These are phyloP conservation scores for Coluber constrictor DNA, from an alignment of 2,797 vertebrate species.

Conservation along the genomic window DNA sequence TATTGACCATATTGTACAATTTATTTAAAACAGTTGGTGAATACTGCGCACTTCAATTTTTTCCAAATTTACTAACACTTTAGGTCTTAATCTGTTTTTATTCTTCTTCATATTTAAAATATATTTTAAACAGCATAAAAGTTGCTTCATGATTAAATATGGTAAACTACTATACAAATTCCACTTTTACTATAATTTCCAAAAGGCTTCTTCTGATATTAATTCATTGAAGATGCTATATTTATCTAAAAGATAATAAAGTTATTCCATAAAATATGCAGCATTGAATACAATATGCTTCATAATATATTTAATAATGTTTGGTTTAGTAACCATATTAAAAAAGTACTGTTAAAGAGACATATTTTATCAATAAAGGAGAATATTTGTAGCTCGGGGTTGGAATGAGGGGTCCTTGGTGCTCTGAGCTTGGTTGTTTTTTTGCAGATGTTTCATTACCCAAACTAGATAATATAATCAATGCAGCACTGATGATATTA, in stretches of 20 bases:
- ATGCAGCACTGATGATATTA: background rate
- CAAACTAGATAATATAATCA: background rate
- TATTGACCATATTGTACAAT: background rate
- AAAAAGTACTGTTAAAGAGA: background rate
- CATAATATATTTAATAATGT: background rate
- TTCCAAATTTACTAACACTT: background rate
- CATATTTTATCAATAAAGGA: background rate
- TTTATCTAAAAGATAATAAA: background rate
- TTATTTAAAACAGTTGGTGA: background rate
- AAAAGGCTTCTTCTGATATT: background rate
- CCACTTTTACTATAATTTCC: background rate
- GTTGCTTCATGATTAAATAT: background rate
- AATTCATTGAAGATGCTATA: background rate
- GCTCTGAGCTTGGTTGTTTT: background rate
- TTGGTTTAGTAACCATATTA: background rate
- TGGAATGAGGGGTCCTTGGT: background rate
- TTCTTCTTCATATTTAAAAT: background rate
- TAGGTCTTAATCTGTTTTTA: background rate
- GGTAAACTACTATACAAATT: background rate
- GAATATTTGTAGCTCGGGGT: background rate
- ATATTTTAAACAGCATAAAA: background rate
- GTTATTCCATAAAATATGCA: background rate
- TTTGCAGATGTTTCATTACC: background rate
- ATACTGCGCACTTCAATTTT: background rate
- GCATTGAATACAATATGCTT: background rate